Evolutionary conservation across 2,888 invertebrate species (phyloP), one percentile per base, ranked within the genome.

Genomic region (Hesperia comma): DNA sequence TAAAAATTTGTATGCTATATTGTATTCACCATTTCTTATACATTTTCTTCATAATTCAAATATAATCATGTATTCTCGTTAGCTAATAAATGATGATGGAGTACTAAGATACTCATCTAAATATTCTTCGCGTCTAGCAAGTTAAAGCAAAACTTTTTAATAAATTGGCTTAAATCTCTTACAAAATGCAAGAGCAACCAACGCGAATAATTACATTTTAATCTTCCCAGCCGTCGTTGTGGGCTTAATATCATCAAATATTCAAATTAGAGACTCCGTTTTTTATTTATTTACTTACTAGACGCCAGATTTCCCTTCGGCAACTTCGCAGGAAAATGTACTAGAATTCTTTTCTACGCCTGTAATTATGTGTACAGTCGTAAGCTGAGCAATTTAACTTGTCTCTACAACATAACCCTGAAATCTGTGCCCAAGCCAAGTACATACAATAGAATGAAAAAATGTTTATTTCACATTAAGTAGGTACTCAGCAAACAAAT

Each of bases 201-300:
- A 60, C 67, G 19, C 21, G 62, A 56, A 71, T 74, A 74, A 78
- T 77, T 76, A 71, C 72, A 73, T 74, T 75, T 74, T 76, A 75
- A 76, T 75, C 72, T 75, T 71, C 73, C 63, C 73, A 67, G 57
- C 73, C 74, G 72, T 67, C 72, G 74, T 71, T 74, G 71, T 71
- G 70, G 72, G 69, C 72, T 73, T 74, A 74, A 73, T 72, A 69
- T 71, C 71, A 72, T 73, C 66, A 56, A 19, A 68, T 69, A 72
- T 75, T 72, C 72, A 72, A 40, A 69, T 37, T 37, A 21, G 53
- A 54, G 56, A 26, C 61, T 60, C 49, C 8, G n/a, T 46, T 43
- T 32, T 53, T 61, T 17, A 15, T 53, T 58, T 26, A 58, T 58
- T 56, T 56, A 49, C 17, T 46, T 7, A 46, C 46, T 46, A 46